Conservation (phyloP, 2,888 invertebrate genomes). For the Candidula unifasciata region DNA sequence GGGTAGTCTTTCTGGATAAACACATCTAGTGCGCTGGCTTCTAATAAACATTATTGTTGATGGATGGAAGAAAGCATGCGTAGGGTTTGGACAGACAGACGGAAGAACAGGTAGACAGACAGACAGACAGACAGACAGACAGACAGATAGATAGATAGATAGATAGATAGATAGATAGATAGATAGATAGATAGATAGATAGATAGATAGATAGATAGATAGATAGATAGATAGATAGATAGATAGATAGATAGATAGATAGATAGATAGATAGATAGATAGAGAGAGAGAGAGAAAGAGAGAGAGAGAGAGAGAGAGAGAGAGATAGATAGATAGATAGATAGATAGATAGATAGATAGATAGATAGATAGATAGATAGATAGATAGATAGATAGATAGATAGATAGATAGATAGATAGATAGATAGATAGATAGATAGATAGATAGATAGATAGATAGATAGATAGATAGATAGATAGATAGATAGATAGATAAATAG, state of each 20-base stretch:
- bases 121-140: not conserved
- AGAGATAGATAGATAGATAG: not conserved
- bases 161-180: not conserved
- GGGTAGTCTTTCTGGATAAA: too few species aligned
- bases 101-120: not conserved
- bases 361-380: not conserved
- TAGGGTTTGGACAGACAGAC: not conserved
- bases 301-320: not conserved
- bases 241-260: not conserved
- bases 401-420: not conserved
- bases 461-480: not conserved
- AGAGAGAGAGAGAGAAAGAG: not conserved
- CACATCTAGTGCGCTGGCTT: too few species aligned
- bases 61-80: not conserved
- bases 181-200: not conserved
- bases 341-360: not conserved
- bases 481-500: not conserved
- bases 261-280: not conserved
- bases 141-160: not conserved
- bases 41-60: not conserved
- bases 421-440: not conserved
- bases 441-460: not conserved
- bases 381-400: not conserved
- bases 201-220: slow-evolving; percentile 4
- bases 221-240: not conserved